phyloP scores from a whole-genome alignment of 2,113 vertebrate species.

The Glaucomys volans region DNA sequence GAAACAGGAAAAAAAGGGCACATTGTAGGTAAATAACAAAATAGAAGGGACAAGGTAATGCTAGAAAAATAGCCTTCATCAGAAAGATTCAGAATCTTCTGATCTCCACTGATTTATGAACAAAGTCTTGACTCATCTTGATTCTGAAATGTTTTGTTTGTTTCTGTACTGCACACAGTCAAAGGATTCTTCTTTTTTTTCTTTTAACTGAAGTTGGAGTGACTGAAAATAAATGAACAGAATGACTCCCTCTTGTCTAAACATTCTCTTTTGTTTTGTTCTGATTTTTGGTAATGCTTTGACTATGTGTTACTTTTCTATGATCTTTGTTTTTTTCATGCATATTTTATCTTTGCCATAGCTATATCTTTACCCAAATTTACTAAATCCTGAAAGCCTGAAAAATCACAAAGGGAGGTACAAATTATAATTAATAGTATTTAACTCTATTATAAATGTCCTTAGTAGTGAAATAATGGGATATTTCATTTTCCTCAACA shows the following conservation, averaged over 20 bases:
- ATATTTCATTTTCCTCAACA: constrained; percentile 7
- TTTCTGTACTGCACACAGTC: not conserved
- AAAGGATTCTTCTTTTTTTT: constrained; percentile 43
- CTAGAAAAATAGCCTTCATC: constrained; percentile 52
- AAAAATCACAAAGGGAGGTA: constrained; percentile 10
- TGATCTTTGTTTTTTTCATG: constrained; percentile 23
- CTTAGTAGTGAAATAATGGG: not conserved
- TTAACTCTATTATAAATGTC: not conserved
- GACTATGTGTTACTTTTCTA: not conserved
- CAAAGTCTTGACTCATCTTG: constrained; percentile 45
- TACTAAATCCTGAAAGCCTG: not conserved
- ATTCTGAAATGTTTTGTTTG: constrained; percentile 45
- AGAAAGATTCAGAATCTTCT: constrained; percentile 50
- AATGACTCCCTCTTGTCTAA: constrained; percentile 34
- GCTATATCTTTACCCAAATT: not conserved
- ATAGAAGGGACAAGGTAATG: not conserved
- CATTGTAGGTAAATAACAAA: constrained; percentile 50
- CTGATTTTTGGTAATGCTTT: constrained; percentile 32
- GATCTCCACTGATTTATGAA: constrained; percentile 54
- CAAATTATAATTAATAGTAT: constrained; percentile 41
- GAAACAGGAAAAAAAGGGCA: not conserved
- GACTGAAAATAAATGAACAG: constrained; percentile 45
- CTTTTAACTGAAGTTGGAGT: constrained; percentile 55
- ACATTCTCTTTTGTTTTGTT: constrained; percentile 25
- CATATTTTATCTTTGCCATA: not conserved